Evolutionary conservation across 2,888 invertebrate species (phyloP).

Genomic region (Acronicta psi): DNA sequence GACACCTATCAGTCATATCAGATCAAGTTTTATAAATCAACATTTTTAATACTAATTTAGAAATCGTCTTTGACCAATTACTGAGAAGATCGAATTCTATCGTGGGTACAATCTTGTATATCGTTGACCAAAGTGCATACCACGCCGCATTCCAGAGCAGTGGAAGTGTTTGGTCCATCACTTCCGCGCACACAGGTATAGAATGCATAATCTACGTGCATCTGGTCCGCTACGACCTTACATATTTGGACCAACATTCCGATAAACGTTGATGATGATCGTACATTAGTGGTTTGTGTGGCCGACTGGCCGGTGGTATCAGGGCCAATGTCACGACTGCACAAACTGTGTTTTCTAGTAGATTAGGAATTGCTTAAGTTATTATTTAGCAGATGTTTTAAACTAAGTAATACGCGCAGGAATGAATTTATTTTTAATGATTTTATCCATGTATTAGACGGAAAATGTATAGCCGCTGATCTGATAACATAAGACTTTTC

Average conservation of each 20-base stretch:
- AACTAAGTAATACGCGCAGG: too few relatives aligned
- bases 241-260: constrained; percentile 49
- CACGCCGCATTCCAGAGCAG: constrained; percentile 45
- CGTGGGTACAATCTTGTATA: constrained; percentile 23
- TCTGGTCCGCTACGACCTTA: constrained; percentile 30
- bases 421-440: too few relatives aligned
- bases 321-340: constrained; percentile 39
- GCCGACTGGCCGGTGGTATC: constrained; percentile 15
- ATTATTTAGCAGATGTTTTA: too few relatives aligned
- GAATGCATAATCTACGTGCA: constrained; percentile 41
- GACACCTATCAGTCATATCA: too few relatives aligned
- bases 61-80: constrained; percentile 17
- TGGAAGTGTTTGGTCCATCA: constrained; percentile 47
- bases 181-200: constrained; percentile 45
- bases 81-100: constrained; percentile 19
- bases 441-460: too few relatives aligned
- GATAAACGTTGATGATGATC: constrained; percentile 13
- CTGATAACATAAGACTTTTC: too few relatives aligned
- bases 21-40: background rate
- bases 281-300: constrained; percentile 30
- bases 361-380: too few relatives aligned
- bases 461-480: too few relatives aligned
- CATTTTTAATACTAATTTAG: background rate
- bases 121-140: constrained; percentile 39
- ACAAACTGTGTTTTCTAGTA: constrained; percentile 14